Base-by-base conservation (phyloP, 2,888 invertebrate species). In the Oscheius sp. region DNA sequence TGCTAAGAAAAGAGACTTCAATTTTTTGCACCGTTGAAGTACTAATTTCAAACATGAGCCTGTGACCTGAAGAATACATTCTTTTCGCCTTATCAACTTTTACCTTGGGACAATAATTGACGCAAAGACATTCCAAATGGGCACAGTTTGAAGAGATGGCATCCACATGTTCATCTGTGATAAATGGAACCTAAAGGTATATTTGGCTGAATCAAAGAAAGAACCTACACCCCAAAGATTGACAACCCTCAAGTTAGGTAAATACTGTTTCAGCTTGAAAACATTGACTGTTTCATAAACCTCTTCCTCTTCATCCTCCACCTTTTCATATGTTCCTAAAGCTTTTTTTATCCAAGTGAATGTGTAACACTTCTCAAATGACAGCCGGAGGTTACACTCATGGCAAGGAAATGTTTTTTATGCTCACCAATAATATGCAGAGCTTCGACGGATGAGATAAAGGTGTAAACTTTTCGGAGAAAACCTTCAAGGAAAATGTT, bases 401-500 rank as follows among this genome's bases (percentile, higher is more conserved):
- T 26, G 49, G 56, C 70, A 26, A 22, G 17, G 28, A n/a, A 28
- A 24, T 59, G 41, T 59, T 59, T 44, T 56, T 26, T 24, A 44
- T 44, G 56, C 74, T 83, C 77, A 92, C 94, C 98, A 85, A 99
- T 94, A 65, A 99, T 90, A 88, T 98, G 98, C 63, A 99, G 89
- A 65, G 95, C 93, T 89, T 98, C 95, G 68, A 99, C 88, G 3
- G 97, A 97, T 79, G 97, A 97, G 85, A 99, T 95, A 86, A 97
- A 98, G 87, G 97, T 97, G 88, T 99, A 99, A 75, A 98, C 98
- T 88, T 98, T 95, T 78, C 98, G 89, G 94, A 99, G 96, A 87
- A 99, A 98, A 14, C 98, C 98, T 94, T 99, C 98, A 93, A 99
- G 94, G 89, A 99, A 99, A 88, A 99, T 99, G 75, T 98, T 96